Evolutionary conservation across 2,888 invertebrate genomes (phyloP), one percentile per base, ranked within the genome.

Genomic region (Strigamia maritima): DNA sequence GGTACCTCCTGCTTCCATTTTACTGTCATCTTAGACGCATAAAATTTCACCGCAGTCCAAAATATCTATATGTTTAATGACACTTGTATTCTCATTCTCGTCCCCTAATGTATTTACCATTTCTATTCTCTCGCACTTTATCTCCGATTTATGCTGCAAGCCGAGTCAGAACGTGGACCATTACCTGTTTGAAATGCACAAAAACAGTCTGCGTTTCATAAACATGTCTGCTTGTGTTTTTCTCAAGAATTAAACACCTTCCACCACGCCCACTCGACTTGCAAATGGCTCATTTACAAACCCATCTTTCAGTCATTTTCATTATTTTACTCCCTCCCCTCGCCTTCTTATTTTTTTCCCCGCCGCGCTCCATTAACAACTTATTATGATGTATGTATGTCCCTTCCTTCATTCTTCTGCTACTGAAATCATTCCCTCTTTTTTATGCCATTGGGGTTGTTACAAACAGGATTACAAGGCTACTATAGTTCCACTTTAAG

Each of bases 171-270:
- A 70, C 70, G 2, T 12, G 19, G 54, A 54, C 54, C 28, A 24
- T 28, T 70, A 70, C 70, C 70, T 70, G 70, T 70, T 70, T 70
- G 70, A 70, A 70, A 70, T 70, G 70, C 70, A n/a, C 70, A 70
- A 70, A 70, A 70, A 70, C 70, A n/a, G 70, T 70, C 70, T 28
- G 70, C 26, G 70, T 70, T 70, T 70, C 70, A 70, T 70, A 70
- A 70, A 70, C 70, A 70, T 70, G 70, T 70, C 70, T 70, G 70
- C 70, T 70, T 70, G 70, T 70, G 70, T 70, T 70, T 70, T 70
- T 70, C 70, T 70, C 70, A 70, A 70, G 70, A 70, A 70, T 70
- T 70, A 70, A 70, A 70, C 70, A 70, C 70, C 70, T 70, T 70
- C 70, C 28, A 70, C 70, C 70, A 70, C 70, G 70, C 70, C 70